A percentile compares a stretch with the other conserved stretches of the same genome.
phyloP scores from a whole-genome alignment of 2,113 vertebrate species.

The Vicugna pacos region DNA sequence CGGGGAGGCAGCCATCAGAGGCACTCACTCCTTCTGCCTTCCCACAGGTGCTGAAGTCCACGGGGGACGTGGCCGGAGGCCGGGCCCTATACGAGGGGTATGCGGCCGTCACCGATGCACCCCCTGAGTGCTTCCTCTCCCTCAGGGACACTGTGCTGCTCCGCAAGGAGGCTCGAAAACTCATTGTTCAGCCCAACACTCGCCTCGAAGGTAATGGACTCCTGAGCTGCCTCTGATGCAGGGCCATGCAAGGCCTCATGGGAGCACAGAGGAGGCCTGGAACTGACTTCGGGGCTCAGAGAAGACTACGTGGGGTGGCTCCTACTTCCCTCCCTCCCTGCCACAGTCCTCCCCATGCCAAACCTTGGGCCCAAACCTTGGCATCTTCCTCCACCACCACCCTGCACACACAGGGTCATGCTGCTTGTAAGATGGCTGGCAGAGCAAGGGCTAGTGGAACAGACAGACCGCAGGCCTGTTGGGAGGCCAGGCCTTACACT shows the following conservation, averaged over 20 bases:
- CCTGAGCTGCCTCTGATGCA: no score
- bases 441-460: not conserved
- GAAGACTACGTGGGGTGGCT: not conserved
- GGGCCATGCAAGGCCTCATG: not conserved
- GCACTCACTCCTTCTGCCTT: not conserved
- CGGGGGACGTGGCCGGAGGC: conserved; percentile 92
- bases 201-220: conserved; percentile 87
- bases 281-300: not conserved
- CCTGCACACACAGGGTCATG: no score
- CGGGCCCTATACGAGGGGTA: conserved; percentile 91
- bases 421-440: not conserved
- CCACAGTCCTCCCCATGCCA: not conserved
- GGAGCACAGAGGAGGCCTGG: not conserved
- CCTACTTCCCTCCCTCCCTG: not conserved
- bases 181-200: conserved; percentile 95
- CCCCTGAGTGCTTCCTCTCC: conserved; percentile 89
- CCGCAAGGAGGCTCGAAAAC: conserved; percentile 94
- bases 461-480: not conserved
- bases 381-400: not conserved
- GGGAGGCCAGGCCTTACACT: not conserved
- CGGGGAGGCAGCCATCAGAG: not conserved
- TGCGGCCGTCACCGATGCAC: conserved; percentile 87
- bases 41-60: conserved; percentile 92
- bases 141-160: conserved; percentile 92
- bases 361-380: not conserved